phyloP scores from a whole-genome alignment of 2,888 invertebrate species.

The Volucella zonaria region DNA sequence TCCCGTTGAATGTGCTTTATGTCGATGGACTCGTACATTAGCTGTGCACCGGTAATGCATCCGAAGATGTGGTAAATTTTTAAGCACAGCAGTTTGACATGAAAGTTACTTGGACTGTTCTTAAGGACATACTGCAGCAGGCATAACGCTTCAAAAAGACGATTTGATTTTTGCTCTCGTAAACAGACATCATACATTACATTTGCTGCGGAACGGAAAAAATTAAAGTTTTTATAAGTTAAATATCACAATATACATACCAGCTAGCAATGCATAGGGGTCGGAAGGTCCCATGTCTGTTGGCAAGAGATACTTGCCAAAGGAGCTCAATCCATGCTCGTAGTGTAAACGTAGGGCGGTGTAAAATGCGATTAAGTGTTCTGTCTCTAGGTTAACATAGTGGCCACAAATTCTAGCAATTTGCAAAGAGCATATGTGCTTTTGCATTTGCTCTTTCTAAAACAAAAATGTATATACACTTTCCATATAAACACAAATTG shows the following conservation, averaged over 20 bases:
- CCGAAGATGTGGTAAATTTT: conserved; percentile 91
- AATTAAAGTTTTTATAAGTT: not conserved
- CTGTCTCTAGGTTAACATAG: conserved; percentile 84
- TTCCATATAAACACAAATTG: not conserved
- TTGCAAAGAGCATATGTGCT: conserved; percentile 91
- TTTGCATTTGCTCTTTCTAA: conserved; percentile 90
- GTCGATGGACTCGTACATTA: conserved; percentile 90
- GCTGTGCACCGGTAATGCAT: conserved; percentile 88
- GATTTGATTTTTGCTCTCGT: conserved; percentile 84
- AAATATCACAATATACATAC: conserved; percentile 77
- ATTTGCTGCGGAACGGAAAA: conserved; percentile 77
- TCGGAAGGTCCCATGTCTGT: conserved; percentile 91
- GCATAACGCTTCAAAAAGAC: conserved; percentile 86
- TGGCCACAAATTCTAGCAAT: conserved; percentile 89
- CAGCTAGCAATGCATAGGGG: conserved; percentile 90
- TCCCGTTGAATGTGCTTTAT: conserved; percentile 97
- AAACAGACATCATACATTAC: conserved; percentile 84
- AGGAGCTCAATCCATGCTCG: conserved; percentile 85
- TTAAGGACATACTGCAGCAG: conserved; percentile 89
- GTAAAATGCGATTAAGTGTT: conserved; percentile 85
- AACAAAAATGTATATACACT: conserved; percentile 61
- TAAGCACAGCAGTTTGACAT: conserved; percentile 92
- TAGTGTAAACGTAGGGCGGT: conserved; percentile 87
- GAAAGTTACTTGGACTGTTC: conserved; percentile 93
- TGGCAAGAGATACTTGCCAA: conserved; percentile 84